Conservation (phyloP, 2,113 vertebrate species). For the Neolamprologus brichardi region DNA sequence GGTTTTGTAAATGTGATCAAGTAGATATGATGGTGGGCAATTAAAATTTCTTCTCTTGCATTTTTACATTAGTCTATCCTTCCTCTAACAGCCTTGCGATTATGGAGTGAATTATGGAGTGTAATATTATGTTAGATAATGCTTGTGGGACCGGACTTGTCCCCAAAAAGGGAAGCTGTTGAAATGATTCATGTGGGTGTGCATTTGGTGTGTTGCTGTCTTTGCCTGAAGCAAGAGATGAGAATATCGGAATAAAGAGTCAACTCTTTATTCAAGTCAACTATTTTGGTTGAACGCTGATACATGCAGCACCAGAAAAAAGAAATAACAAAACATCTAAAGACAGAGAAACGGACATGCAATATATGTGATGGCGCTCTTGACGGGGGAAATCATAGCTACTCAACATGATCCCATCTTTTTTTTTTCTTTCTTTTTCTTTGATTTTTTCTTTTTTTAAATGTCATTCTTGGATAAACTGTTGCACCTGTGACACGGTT, state of each 20-base stretch:
- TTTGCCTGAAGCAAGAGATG: slow-evolving; percentile 51
- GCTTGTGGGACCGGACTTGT: slow-evolving; percentile 55
- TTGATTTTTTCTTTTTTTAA: background rate
- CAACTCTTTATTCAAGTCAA: background rate
- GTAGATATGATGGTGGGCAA: background rate
- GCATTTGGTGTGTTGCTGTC: slow-evolving; percentile 50
- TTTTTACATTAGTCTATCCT: background rate
- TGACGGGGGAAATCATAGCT: background rate
- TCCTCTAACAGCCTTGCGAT: slow-evolving; percentile 14
- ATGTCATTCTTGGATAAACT: background rate
- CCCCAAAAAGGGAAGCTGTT: slow-evolving; percentile 56
- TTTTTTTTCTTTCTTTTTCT: background rate
- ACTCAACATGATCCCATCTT: background rate
- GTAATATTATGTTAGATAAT: slow-evolving; percentile 33
- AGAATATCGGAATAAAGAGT: slow-evolving; percentile 41
- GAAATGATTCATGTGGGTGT: slow-evolving; percentile 64
- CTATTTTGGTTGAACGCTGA: slow-evolving; percentile 7
- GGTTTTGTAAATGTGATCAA: slow-evolving; percentile 14
- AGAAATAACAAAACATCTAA: background rate
- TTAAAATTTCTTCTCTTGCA: background rate
- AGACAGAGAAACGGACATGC: background rate
- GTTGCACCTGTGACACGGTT: background rate
- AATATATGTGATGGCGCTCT: background rate
- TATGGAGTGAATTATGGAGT: slow-evolving; percentile 27
- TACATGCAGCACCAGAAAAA: background rate